These are phyloP conservation scores for Lasioglossum vierecki DNA, from an alignment of 2,888 invertebrate genomes.

Conservation along the genomic window DNA sequence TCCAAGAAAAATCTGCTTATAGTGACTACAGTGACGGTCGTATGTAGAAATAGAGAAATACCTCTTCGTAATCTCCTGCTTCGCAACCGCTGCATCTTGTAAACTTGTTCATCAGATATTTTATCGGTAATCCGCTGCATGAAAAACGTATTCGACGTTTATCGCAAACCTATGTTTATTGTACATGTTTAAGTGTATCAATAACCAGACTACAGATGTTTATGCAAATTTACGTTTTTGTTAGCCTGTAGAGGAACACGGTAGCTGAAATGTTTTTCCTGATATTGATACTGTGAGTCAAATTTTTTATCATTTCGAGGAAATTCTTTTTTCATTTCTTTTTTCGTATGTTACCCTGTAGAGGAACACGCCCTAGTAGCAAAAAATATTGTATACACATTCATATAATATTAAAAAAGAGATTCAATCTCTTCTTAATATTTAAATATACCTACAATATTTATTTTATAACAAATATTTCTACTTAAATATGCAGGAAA, in stretches of 20 bases:
- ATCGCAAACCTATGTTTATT: not conserved
- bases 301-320: not conserved
- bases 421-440: too few relatives aligned
- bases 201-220: not conserved
- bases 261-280: not conserved
- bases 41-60: not conserved
- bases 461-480: too few relatives aligned
- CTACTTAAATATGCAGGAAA: too few relatives aligned
- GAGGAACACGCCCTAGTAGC: too few relatives aligned
- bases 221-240: not conserved
- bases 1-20: constrained; percentile 20
- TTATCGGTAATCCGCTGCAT: not conserved
- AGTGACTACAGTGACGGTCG: not conserved
- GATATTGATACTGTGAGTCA: not conserved
- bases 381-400: too few relatives aligned
- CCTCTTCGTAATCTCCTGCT: not conserved
- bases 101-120: not conserved
- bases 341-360: too few relatives aligned
- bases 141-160: not conserved
- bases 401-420: too few relatives aligned
- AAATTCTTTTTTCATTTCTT: not conserved
- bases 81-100: not conserved
- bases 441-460: too few relatives aligned
- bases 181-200: not conserved
- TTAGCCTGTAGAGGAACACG: not conserved